These are phyloP conservation scores for Musca vetustissima DNA, from an alignment of 1,140 invertebrate genomes.

Conservation along the genomic window DNA sequence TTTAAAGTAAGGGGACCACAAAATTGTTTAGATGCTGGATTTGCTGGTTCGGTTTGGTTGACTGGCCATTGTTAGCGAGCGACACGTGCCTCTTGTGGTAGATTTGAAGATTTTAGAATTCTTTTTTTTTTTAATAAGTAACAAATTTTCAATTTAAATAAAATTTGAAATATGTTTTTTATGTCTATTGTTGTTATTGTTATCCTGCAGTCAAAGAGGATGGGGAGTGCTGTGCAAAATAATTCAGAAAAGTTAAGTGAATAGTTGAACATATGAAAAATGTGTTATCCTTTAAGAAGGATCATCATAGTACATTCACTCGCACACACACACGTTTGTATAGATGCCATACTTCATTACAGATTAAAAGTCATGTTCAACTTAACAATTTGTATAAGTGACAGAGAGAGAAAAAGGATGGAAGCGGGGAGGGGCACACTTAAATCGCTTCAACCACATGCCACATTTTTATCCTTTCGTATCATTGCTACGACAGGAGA, in stretches of 20 bases:
- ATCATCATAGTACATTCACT: background rate
- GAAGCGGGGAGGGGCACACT: too few species aligned
- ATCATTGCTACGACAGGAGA: background rate
- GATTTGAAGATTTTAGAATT: constrained; percentile 6
- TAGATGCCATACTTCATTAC: too few species aligned
- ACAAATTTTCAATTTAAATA: constrained; percentile 5
- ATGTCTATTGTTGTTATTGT: background rate
- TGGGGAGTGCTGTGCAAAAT: background rate
- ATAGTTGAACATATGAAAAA: constrained; percentile 19
- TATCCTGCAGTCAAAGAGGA: background rate
- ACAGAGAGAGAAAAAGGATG: too few species aligned
- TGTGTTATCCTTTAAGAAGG: constrained; percentile 19
- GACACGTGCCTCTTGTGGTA: constrained; percentile 17
- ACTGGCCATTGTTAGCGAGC: background rate
- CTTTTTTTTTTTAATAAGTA: constrained; percentile 18
- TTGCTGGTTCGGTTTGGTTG: background rate
- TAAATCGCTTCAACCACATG: too few species aligned
- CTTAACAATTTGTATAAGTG: too few species aligned
- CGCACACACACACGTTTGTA: too few species aligned
- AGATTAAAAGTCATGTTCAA: too few species aligned
- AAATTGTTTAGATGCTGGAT: background rate
- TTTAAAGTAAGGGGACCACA: background rate
- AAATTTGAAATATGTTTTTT: background rate
- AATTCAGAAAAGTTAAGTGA: background rate
- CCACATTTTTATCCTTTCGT: too few species aligned